These are phyloP conservation scores for Trachurus trachurus DNA, from an alignment of 2,797 vertebrate species.

Conservation along the genomic window DNA sequence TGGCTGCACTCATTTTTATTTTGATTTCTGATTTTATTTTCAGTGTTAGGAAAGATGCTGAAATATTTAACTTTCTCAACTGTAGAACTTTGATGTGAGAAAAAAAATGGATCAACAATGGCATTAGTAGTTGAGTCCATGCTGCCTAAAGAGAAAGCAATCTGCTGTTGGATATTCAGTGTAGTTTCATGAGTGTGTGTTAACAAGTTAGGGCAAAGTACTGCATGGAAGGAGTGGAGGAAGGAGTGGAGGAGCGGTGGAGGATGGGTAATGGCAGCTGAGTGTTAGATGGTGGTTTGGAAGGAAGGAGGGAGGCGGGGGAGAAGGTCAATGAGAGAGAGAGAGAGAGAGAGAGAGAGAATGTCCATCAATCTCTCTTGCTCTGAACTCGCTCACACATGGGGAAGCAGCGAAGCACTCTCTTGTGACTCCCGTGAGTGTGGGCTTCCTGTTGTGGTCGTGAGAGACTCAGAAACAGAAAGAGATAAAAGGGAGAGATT, in stretches of 20 bases:
- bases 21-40: neutral
- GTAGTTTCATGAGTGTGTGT: slow-evolving; percentile 34
- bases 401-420: slow-evolving; percentile 61
- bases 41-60: neutral
- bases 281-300: slow-evolving; percentile 59
- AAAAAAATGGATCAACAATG: no score
- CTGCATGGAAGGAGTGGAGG: slow-evolving; percentile 20
- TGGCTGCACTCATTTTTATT: no score
- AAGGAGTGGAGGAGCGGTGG: slow-evolving; percentile 44
- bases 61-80: neutral
- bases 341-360: slow-evolving; percentile 33
- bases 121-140: neutral
- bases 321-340: slow-evolving; percentile 28
- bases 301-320: neutral
- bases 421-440: slow-evolving; percentile 66
- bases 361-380: slow-evolving; percentile 62
- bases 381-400: slow-evolving; percentile 30
- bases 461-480: slow-evolving; percentile 42
- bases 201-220: slow-evolving; percentile 65
- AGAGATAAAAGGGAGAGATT: slow-evolving; percentile 19
- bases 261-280: slow-evolving; percentile 74
- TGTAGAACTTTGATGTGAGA: no score
- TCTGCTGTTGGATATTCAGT: neutral
- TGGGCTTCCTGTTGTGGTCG: slow-evolving; percentile 75
- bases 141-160: neutral